phyloP scores from a whole-genome alignment of 2,797 vertebrate genomes.

The Galago senegalensis region DNA sequence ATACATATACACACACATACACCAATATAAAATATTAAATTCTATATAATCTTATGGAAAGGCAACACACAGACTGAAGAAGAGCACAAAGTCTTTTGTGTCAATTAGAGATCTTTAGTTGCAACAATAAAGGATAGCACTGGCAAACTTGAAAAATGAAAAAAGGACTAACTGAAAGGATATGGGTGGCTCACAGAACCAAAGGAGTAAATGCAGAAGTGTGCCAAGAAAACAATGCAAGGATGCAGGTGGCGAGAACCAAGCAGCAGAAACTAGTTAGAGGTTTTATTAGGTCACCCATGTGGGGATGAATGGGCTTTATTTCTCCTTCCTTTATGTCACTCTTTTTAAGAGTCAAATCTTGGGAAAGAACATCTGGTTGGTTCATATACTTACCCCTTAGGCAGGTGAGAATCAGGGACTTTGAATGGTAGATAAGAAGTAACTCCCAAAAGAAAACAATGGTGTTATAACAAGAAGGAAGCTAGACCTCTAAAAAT shows the following conservation, averaged over 20 bases:
- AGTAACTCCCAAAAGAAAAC: constrained; percentile 45
- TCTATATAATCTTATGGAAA: constrained; percentile 5
- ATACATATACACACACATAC: background rate
- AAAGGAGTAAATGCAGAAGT: background rate
- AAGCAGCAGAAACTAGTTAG: background rate
- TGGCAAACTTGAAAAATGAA: constrained; percentile 19
- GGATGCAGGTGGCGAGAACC: background rate
- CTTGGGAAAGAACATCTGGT: background rate
- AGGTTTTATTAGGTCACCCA: background rate
- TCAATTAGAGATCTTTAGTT: background rate
- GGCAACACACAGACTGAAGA: background rate
- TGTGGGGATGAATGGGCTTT: background rate
- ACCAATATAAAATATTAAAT: constrained; percentile 4
- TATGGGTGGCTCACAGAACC: background rate
- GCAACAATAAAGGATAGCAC: background rate
- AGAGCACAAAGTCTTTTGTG: background rate
- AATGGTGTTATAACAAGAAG: background rate
- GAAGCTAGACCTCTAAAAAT: background rate
- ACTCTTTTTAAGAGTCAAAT: constrained; percentile 19
- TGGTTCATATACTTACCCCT: background rate
- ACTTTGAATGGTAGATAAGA: background rate
- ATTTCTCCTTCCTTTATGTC: background rate
- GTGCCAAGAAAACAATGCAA: background rate
- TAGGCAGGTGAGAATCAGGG: background rate
- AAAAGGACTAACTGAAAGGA: background rate